phyloP scores from a whole-genome alignment of 2,888 invertebrate species.

The Drosophila nr. perissopoda region DNA sequence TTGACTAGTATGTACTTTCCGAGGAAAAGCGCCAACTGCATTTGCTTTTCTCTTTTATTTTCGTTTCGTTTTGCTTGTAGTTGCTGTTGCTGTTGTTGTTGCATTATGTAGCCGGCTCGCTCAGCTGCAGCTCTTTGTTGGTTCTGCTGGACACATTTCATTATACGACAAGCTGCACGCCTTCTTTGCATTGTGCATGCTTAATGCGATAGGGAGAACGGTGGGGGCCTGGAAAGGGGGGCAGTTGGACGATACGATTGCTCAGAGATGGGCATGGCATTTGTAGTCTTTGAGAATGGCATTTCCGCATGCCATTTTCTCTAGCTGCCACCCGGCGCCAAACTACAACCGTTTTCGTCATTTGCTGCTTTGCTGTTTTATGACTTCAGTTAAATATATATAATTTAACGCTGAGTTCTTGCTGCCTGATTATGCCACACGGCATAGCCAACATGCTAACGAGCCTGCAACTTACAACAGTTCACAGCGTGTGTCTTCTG shows the following conservation, averaged over 20 bases:
- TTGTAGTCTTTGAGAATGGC: slow-evolving; percentile 74
- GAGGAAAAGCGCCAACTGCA: slow-evolving; percentile 63
- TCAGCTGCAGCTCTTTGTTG: slow-evolving; percentile 62
- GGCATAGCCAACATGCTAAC: slow-evolving; percentile 36
- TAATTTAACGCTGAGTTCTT: slow-evolving; percentile 70
- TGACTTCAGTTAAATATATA: slow-evolving; percentile 66
- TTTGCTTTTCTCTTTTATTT: slow-evolving; percentile 42
- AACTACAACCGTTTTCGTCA: background rate
- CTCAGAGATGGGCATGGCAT: slow-evolving; percentile 52
- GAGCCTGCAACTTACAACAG: slow-evolving; percentile 28
- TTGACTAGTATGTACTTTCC: slow-evolving; percentile 55
- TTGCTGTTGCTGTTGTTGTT: background rate
- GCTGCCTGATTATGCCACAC: slow-evolving; percentile 22
- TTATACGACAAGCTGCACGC: slow-evolving; percentile 53
- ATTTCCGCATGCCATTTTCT: slow-evolving; percentile 82
- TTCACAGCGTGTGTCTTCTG: slow-evolving; percentile 16
- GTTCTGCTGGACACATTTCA: slow-evolving; percentile 73
- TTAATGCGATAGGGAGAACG: background rate
- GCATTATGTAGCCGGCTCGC: slow-evolving; percentile 5
- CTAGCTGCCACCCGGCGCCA: slow-evolving; percentile 34
- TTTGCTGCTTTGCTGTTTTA: slow-evolving; percentile 30
- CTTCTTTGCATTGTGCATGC: slow-evolving; percentile 60
- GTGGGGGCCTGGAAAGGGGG: slow-evolving; percentile 4
- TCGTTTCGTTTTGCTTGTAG: background rate
- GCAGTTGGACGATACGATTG: slow-evolving; percentile 6